phyloP scores from a whole-genome alignment of 53 echinoderm and acorn worm species.

The Henricia sp. region DNA sequence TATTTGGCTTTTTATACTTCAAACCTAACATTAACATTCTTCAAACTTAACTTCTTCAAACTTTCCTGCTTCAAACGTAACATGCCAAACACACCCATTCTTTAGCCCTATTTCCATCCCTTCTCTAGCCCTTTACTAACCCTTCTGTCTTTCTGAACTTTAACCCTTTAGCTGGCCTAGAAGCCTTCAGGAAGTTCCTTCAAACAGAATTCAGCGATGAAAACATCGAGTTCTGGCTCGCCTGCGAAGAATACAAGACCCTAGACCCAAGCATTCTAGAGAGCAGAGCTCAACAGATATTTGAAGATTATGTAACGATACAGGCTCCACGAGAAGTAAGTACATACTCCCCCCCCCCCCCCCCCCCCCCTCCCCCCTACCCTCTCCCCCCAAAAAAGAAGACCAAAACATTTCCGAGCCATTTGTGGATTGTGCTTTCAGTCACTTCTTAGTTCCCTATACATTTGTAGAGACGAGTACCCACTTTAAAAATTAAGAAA shows the following conservation, averaged over 20 bases:
- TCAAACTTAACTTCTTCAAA: too few relatives aligned
- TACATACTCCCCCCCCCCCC: too few relatives aligned
- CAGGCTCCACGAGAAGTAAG: constrained; percentile 98
- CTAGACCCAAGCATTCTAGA: constrained; percentile 78
- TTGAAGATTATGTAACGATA: constrained; percentile 98
- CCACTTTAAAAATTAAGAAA: not conserved
- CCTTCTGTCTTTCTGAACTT: not conserved
- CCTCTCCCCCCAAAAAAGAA: too few relatives aligned
- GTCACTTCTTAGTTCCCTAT: not conserved
- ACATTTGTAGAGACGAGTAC: not conserved
- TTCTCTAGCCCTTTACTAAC: not conserved
- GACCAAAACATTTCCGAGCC: too few relatives aligned
- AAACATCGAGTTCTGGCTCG: constrained; percentile 99
- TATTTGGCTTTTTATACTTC: too few relatives aligned
- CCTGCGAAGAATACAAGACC: constrained; percentile 95
- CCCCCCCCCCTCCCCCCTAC: too few relatives aligned
- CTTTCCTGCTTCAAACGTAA: too few relatives aligned
- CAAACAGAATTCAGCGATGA: constrained; percentile 99
- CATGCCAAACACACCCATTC: not conserved
- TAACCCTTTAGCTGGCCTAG: constrained; percentile 81
- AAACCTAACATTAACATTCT: too few relatives aligned
- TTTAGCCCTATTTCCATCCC: not conserved
- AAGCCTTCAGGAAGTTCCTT: constrained; percentile 95
- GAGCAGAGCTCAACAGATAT: constrained; percentile 89
- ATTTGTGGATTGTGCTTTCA: not conserved